Percentiles rank a stretch among this genome's conserved stretches.
These are phyloP conservation scores for Heliopora coerulea DNA, from an alignment of 92 coral and sea anemone species.

Conservation along the genomic window DNA sequence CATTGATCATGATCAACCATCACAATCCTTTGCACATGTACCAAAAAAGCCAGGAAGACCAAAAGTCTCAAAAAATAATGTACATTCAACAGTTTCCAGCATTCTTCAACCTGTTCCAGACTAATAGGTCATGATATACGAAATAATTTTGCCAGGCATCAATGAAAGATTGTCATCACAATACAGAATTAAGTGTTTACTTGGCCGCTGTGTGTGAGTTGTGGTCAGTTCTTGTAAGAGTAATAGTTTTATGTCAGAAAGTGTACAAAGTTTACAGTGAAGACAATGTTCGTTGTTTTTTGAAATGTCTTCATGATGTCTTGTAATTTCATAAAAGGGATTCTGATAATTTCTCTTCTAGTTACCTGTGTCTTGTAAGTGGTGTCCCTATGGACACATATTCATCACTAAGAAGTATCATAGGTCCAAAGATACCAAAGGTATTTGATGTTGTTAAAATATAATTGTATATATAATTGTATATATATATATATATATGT, in stretches of 20 bases:
- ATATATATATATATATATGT: too few species aligned
- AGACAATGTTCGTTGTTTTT: too few species aligned
- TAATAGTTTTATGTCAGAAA: not conserved
- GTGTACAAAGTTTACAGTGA: too few species aligned
- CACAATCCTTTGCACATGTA: slow-evolving; percentile 24
- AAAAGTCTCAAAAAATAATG: slow-evolving; percentile 82
- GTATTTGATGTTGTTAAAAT: slow-evolving; percentile 14
- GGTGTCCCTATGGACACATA: slow-evolving; percentile 92
- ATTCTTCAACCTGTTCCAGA: slow-evolving; percentile 74
- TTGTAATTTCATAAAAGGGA: not conserved
- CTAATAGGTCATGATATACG: slow-evolving; percentile 81
- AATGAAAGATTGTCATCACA: slow-evolving; percentile 91
- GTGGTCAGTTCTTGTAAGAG: not conserved
- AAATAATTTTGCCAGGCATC: slow-evolving; percentile 78
- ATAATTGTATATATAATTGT: not conserved
- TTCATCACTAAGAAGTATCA: slow-evolving; percentile 81
- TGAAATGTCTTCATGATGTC: too few species aligned
- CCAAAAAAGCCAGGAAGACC: slow-evolving; percentile 84
- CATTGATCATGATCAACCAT: not conserved
- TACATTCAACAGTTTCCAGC: slow-evolving; percentile 42
- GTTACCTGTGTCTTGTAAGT: slow-evolving; percentile 98
- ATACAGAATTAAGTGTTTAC: slow-evolving; percentile 74
- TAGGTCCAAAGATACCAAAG: slow-evolving; percentile 46
- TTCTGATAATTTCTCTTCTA: slow-evolving; percentile 20
- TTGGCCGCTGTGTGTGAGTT: slow-evolving; percentile 10